These are phyloP conservation scores for Oreochromis tanganicae DNA, from an alignment of 2,113 vertebrate genomes.

Conservation along the genomic window DNA sequence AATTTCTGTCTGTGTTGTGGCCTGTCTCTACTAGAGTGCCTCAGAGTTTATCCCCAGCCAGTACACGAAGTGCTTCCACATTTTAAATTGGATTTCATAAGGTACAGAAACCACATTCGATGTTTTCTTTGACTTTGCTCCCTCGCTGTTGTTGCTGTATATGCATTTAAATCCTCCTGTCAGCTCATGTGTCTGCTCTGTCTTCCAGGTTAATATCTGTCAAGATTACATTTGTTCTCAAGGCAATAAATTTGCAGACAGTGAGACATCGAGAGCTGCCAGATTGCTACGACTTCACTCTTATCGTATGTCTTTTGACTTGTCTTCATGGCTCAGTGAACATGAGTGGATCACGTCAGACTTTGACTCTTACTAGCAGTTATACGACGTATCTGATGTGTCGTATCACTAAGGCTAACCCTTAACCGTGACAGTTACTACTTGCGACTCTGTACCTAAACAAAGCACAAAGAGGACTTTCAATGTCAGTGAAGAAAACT, in stretches of 20 bases:
- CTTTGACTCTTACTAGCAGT: background rate
- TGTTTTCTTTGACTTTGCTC: background rate
- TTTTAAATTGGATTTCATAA: constrained; percentile 86
- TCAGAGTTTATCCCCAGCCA: constrained; percentile 65
- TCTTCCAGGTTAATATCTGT: constrained; percentile 80
- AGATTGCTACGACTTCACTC: constrained; percentile 89
- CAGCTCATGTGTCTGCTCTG: background rate
- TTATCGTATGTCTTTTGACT: constrained; percentile 72
- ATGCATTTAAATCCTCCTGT: background rate
- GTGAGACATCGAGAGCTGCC: constrained; percentile 89
- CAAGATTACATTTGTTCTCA: constrained; percentile 83
- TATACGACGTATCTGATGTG: background rate
- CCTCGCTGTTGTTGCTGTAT: background rate
- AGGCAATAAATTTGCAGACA: constrained; percentile 93
- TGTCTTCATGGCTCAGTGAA: background rate
- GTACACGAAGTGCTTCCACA: constrained; percentile 56
- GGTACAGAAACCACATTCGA: constrained; percentile 57
- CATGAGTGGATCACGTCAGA: background rate
- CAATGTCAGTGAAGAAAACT: background rate
- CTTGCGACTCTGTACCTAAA: background rate
- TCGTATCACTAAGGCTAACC: background rate
- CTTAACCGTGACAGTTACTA: background rate
- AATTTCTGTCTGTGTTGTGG: background rate
- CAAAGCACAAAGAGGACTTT: background rate
- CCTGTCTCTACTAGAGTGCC: constrained; percentile 75